Evolutionary conservation across 2,113 vertebrate species (phyloP), one percentile per base, ranked within the genome.

Genomic region (Labeo catla): DNA sequence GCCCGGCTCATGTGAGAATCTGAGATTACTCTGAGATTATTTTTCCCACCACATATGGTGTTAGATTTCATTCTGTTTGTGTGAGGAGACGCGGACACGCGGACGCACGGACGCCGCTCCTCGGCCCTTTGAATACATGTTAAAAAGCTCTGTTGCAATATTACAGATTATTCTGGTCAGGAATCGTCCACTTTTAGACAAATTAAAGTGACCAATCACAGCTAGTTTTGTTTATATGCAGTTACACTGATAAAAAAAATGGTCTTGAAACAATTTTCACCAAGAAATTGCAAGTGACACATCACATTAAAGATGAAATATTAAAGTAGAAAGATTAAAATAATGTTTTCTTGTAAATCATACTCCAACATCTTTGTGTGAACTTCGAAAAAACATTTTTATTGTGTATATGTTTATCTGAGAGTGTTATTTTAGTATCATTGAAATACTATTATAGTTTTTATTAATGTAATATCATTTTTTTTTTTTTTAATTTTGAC

Each of bases 41-140:
- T 57, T 54, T 78, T 78, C 76, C 23, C 76, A 57, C 4, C 76
- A 57, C 76, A 78, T 57, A 78, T 78, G 50, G 76, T 52, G 74
- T 76, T 52, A 76, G 47, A 76, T 52, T 74, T 8, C 47, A 76
- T 76, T 52, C 47, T 52, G 74, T 52, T 76, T 73, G 72, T 49
- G 84, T 11, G 39, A 28, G 61, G 61, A 63, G 61, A 63, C 61
- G 13, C 28, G 5, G 2, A 66, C 23, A 10, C 63, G 15, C 28
- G 36, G 28, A 28, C 28, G 2, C 28, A 28, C 28, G 28, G 12
- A 5, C 6, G 8, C 23, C 28, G 19, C 57, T 59, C 57, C 4
- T 59, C 7, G 1, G 13, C 1, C 12, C 6, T 36, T 39, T 16
- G 65, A 68, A 6, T 68, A 34, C 15, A 36, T 15, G n/a, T 9